phyloP scores from a whole-genome alignment of 1,140 invertebrate genomes.

The Heliconius himera region DNA sequence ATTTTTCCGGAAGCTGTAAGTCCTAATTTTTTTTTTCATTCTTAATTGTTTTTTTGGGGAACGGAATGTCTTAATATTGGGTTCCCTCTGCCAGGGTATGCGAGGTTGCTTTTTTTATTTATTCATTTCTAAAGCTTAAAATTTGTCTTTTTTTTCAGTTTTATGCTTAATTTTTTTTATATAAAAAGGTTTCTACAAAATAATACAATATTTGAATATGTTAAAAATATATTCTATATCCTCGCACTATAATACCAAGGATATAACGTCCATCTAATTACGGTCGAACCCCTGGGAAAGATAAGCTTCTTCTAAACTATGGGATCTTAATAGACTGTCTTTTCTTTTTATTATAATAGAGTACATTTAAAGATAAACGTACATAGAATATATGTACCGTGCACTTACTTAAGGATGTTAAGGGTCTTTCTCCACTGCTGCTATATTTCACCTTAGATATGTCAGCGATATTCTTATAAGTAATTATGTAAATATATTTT shows the following conservation, averaged over 20 bases:
- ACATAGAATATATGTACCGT: neutral
- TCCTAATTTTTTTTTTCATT: conserved; percentile 53
- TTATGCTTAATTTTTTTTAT: no score
- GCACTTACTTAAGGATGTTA: neutral
- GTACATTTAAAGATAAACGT: conserved; percentile 1
- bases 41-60: no score
- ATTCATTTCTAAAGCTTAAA: no score
- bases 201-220: no score
- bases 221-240: neutral
- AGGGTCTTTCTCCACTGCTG: neutral
- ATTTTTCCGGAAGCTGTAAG: conserved; percentile 96
- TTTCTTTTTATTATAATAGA: conserved; percentile 9
- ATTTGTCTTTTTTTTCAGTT: no score
- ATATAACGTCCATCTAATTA: neutral
- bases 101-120: no score
- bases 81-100: no score
- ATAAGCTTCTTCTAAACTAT: conserved; percentile 10
- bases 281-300: neutral
- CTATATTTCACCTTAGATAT: neutral
- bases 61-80: no score
- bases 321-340: conserved; percentile 2
- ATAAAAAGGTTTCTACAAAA: no score
- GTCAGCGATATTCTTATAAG: no score
- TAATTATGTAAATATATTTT: no score
- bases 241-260: neutral